Percentiles rank a stretch among this genome's conserved stretches.
These are phyloP conservation scores for Nomada flava DNA, from an alignment of 2,888 invertebrate species.

Conservation along the genomic window DNA sequence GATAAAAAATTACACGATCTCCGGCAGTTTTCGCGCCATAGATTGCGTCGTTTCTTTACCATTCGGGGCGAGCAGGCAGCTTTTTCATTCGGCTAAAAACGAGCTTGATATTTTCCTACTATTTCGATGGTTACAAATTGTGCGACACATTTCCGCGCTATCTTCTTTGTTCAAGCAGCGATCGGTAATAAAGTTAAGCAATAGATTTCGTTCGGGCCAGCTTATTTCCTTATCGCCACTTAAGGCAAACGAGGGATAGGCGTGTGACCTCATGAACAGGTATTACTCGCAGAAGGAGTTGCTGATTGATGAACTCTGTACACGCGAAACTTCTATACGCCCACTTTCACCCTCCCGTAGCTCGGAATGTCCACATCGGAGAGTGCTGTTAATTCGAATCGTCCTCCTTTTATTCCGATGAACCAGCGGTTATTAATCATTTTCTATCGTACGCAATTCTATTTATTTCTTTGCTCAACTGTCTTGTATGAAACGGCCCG, in stretches of 20 bases:
- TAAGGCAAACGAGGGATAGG: slow-evolving; percentile 78
- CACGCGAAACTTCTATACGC: slow-evolving; percentile 77
- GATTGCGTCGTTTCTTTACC: background rate
- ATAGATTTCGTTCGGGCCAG: slow-evolving; percentile 69
- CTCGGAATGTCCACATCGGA: slow-evolving; percentile 73
- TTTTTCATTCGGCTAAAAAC: background rate
- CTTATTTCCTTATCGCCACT: slow-evolving; percentile 78
- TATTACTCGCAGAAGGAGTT: slow-evolving; percentile 70
- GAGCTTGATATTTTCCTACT: background rate
- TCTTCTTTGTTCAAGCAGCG: slow-evolving; percentile 17
- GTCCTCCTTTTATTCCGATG: slow-evolving; percentile 34
- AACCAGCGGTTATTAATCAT: slow-evolving; percentile 28
- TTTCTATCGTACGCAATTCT: background rate
- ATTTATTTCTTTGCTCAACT: background rate
- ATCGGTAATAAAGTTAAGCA: slow-evolving; percentile 65
- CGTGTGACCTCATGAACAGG: slow-evolving; percentile 76
- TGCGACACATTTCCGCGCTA: slow-evolving; percentile 38
- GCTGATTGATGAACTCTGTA: slow-evolving; percentile 79
- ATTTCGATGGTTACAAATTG: background rate
- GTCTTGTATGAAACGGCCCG: background rate
- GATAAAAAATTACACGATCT: slow-evolving; percentile 22
- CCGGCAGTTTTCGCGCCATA: background rate
- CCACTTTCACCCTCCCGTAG: slow-evolving; percentile 59
- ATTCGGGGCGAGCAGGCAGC: background rate
- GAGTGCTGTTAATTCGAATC: slow-evolving; percentile 53